phyloP scores from a whole-genome alignment of 2,888 invertebrate genomes.

The Noctua janthina region DNA sequence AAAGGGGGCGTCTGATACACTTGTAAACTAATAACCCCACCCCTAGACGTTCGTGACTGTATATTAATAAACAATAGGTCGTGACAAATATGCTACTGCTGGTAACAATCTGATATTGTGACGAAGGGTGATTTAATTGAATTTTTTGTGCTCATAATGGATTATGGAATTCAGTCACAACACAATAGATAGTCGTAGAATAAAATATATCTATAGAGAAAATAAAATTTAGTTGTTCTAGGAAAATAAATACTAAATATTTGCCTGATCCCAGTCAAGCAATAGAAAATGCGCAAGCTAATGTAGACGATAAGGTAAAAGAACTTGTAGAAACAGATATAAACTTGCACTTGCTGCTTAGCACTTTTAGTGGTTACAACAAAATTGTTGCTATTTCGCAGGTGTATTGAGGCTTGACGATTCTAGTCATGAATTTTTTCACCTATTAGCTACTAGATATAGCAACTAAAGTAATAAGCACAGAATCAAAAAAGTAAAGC shows the following conservation, averaged over 20 bases:
- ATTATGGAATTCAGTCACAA: conserved; percentile 32
- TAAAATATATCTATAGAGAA: too few relatives aligned
- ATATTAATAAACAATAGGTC: conserved; percentile 86
- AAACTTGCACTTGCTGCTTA: too few relatives aligned
- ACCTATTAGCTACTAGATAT: not conserved
- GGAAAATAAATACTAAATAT: too few relatives aligned
- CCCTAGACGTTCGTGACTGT: conserved; percentile 76
- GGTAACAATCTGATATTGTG: conserved; percentile 73
- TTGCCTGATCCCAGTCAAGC: too few relatives aligned
- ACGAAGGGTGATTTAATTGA: conserved; percentile 75
- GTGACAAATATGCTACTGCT: conserved; percentile 77
- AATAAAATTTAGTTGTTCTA: too few relatives aligned
- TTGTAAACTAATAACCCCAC: conserved; percentile 89
- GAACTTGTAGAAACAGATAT: too few relatives aligned
- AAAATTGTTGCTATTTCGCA: too few relatives aligned
- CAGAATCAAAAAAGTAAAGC: not conserved
- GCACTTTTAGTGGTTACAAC: too few relatives aligned
- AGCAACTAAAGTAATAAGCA: not conserved
- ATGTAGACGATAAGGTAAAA: too few relatives aligned
- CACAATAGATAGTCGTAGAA: not conserved
- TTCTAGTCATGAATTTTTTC: too few relatives aligned
- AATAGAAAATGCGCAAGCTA: too few relatives aligned
- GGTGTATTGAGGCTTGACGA: too few relatives aligned
- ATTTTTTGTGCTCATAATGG: conserved; percentile 69
- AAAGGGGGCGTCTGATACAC: conserved; percentile 89